These are phyloP conservation scores for Turritopsis dohrnii DNA, from an alignment of 30 jellyfish, hydroid and myxozoan species.

Conservation along the genomic window DNA sequence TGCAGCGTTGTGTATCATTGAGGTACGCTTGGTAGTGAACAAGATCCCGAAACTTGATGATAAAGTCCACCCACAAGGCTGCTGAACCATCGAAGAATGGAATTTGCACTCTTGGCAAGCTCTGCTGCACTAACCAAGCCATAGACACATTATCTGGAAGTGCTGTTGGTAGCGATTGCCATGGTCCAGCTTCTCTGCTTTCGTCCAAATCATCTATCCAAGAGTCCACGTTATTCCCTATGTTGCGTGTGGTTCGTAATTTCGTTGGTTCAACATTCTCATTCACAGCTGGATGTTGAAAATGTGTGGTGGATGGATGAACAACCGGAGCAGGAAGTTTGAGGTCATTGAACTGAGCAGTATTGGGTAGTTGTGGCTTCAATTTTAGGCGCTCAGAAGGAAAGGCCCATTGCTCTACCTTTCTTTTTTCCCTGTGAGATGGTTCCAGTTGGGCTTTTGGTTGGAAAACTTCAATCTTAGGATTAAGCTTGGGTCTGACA, in stretches of 20 bases:
- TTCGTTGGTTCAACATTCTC: too few species aligned
- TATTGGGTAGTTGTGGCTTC: too few species aligned
- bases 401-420: too few species aligned
- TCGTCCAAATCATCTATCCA: slow-evolving; percentile 6
- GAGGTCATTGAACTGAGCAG: too few species aligned
- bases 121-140: not conserved
- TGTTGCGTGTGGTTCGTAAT: not conserved
- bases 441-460: too few species aligned
- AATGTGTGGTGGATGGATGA: too few species aligned
- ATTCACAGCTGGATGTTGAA: too few species aligned
- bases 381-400: too few species aligned
- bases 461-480: not conserved
- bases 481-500: not conserved
- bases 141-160: not conserved
- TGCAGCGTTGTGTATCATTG: not conserved
- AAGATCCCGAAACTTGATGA: not conserved
- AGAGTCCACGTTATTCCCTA: not conserved
- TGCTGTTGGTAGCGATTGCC: not conserved
- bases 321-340: too few species aligned
- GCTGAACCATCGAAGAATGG: not conserved
- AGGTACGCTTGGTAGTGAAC: not conserved
- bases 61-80: not conserved
- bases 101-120: not conserved
- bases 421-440: too few species aligned
- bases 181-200: not conserved